A percentile compares a stretch with the other conserved stretches of the same genome.
Conservation (phyloP, 2,797 vertebrate species). For the Euphonia xanthogaster region DNA sequence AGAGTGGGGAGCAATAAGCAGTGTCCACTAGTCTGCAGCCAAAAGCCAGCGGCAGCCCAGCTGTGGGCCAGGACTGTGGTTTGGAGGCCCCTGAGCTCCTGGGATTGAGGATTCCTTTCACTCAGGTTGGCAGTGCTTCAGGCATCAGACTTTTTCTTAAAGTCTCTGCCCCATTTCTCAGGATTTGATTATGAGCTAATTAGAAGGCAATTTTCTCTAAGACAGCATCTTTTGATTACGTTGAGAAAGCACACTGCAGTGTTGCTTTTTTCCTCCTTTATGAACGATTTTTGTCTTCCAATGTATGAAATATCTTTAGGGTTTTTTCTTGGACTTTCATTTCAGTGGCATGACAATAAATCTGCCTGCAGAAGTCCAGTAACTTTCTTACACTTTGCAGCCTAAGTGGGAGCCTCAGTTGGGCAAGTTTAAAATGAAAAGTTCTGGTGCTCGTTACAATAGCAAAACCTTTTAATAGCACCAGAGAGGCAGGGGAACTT, state of each 20-base stretch:
- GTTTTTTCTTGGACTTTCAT: background rate
- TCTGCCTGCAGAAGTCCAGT: background rate
- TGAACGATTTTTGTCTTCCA: background rate
- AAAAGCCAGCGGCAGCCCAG: background rate
- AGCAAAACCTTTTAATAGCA: constrained; percentile 73
- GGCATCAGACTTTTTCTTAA: background rate
- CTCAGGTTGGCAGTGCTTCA: background rate
- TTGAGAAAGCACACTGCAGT: background rate
- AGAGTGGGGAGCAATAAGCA: background rate
- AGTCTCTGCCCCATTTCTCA: background rate
- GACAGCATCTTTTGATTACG: background rate
- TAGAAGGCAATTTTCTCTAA: constrained; percentile 4
- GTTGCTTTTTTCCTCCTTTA: fast-evolving
- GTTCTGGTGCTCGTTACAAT: constrained; percentile 48
- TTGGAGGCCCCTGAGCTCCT: background rate
- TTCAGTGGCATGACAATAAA: background rate
- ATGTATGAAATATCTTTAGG: background rate
- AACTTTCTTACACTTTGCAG: background rate
- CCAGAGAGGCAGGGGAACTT: constrained; percentile 66
- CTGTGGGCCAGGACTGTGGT: background rate
- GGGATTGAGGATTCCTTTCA: background rate
- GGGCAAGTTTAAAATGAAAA: constrained; percentile 29
- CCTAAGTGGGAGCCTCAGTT: background rate
- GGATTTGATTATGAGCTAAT: constrained; percentile 13
- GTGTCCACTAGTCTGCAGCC: background rate